A percentile compares a stretch with the other conserved stretches of the same genome.
phyloP scores from a whole-genome alignment of 2,797 vertebrate species.

The Cynopterus sphinx region DNA sequence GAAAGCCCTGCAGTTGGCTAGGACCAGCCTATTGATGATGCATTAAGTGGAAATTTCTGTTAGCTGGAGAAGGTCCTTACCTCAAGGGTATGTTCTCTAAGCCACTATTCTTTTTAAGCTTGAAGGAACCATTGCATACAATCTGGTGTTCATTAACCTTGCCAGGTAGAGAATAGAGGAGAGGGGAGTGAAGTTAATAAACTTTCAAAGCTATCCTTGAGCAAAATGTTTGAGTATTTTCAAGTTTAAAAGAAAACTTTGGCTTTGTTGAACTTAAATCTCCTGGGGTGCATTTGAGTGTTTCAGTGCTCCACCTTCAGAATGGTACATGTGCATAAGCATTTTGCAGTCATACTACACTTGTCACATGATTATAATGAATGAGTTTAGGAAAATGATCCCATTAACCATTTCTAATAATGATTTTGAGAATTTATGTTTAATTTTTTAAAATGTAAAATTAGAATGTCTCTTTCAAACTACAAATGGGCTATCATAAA shows the following conservation, averaged over 20 bases:
- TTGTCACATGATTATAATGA: conserved; percentile 51
- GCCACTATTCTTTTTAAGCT: neutral
- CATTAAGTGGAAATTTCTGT: neutral
- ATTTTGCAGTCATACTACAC: neutral
- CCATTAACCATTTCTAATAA: conserved; percentile 41
- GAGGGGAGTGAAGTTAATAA: neutral
- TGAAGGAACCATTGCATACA: neutral
- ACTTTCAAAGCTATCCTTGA: neutral
- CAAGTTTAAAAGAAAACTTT: neutral
- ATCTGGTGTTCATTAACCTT: neutral
- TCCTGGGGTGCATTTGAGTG: neutral
- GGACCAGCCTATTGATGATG: neutral
- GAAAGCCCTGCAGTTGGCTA: neutral
- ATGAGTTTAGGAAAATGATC: conserved; percentile 49
- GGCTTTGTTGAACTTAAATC: neutral
- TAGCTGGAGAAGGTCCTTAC: neutral
- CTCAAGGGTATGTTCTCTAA: neutral
- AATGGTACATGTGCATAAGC: neutral
- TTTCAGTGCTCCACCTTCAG: neutral
- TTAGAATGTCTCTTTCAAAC: conserved; percentile 26
- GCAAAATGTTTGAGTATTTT: neutral
- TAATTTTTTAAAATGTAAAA: conserved; percentile 44
- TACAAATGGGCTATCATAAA: conserved; percentile 45
- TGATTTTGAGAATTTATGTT: neutral
- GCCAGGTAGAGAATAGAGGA: neutral